Conservation (phyloP, 2,888 invertebrate genomes). For the Macaria notata region DNA sequence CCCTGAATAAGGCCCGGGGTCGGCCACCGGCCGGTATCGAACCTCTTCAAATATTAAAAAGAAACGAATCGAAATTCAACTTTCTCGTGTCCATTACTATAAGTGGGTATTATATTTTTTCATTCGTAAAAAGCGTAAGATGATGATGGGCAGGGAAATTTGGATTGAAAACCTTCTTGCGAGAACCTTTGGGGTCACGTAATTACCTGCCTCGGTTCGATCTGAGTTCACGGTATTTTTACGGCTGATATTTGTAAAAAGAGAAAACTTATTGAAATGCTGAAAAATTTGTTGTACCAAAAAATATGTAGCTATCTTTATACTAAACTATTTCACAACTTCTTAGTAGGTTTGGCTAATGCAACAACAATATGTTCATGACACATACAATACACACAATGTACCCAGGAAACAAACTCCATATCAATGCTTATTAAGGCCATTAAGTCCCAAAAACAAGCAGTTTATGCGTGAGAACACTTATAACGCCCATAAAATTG, state of each 20-base stretch:
- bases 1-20: slow-evolving; percentile 50
- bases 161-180: slow-evolving; percentile 9
- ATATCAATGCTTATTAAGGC: not conserved
- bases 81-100: slow-evolving; percentile 40
- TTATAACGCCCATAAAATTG: slow-evolving; percentile 11
- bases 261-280: too few relatives aligned
- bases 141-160: slow-evolving; percentile 12
- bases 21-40: slow-evolving; percentile 55
- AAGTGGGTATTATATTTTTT: slow-evolving; percentile 25
- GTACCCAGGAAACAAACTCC: too few relatives aligned
- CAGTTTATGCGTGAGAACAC: slow-evolving; percentile 10
- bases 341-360: too few relatives aligned
- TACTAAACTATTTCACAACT: too few relatives aligned
- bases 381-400: too few relatives aligned
- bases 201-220: slow-evolving; percentile 9
- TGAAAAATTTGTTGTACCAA: too few relatives aligned
- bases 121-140: slow-evolving; percentile 15
- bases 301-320: too few relatives aligned
- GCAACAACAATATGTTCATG: too few relatives aligned
- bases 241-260: too few relatives aligned
- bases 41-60: slow-evolving; percentile 67
- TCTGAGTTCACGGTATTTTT: not conserved
- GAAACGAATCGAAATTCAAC: slow-evolving; percentile 60
- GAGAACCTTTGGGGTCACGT: slow-evolving; percentile 4
- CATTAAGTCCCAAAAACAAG: not conserved